phyloP scores from a whole-genome alignment of 2,888 invertebrate species.

The Macrosoma leucophasiata region DNA sequence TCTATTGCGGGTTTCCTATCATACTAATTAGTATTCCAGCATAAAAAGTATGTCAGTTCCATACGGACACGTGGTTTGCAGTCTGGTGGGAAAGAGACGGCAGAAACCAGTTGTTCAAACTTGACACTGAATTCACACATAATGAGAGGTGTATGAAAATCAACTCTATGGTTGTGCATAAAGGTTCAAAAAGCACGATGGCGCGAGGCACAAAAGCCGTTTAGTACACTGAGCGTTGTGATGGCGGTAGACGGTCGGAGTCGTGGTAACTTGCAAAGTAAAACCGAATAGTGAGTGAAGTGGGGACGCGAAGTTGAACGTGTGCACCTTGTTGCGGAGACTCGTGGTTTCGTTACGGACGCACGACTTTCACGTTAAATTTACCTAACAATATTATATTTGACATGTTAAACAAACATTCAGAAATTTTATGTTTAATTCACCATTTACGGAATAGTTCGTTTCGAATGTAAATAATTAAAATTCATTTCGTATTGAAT shows the following conservation, averaged over 20 bases:
- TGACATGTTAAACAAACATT: too few species aligned
- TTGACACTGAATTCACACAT: conserved; percentile 59
- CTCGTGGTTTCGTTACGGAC: too few species aligned
- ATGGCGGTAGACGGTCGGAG: conserved; percentile 48
- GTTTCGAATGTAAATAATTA: too few species aligned
- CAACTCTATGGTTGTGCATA: conserved; percentile 22
- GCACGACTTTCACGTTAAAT: too few species aligned
- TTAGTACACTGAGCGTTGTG: conserved; percentile 34
- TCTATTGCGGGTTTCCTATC: conserved; percentile 29
- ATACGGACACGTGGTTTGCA: conserved; percentile 45
- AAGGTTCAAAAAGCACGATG: conserved; percentile 26
- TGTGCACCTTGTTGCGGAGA: conserved; percentile 28
- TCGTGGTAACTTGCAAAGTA: conserved; percentile 54
- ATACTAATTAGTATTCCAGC: conserved; percentile 19
- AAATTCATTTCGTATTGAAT: too few species aligned
- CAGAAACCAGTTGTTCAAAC: conserved; percentile 63
- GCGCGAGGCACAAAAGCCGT: conserved; percentile 33
- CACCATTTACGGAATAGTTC: too few species aligned
- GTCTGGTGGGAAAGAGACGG: conserved; percentile 44
- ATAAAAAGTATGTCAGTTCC: conserved; percentile 41
- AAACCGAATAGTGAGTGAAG: conserved; percentile 60
- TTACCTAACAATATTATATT: too few species aligned
- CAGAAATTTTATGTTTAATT: too few species aligned
- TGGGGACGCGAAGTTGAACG: conserved; percentile 47
- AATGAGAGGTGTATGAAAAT: conserved; percentile 23